Conservation (phyloP, 2,113 vertebrate species). For the Anoura caudifer region DNA sequence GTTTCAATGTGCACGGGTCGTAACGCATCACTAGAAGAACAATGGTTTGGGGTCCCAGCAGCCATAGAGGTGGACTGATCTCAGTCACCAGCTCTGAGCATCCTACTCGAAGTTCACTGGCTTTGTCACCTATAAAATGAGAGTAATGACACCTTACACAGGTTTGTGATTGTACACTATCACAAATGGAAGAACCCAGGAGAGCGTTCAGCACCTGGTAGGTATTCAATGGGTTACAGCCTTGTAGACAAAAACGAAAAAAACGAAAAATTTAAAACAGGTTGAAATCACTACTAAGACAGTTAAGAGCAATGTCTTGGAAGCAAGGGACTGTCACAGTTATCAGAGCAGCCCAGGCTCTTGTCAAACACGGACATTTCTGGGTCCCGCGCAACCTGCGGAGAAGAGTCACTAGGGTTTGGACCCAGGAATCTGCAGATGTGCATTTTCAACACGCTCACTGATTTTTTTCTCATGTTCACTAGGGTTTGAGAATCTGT, state of each 20-base stretch:
- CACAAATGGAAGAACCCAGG: neutral
- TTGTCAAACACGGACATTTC: neutral
- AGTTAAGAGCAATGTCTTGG: neutral
- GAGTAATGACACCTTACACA: neutral
- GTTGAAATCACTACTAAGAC: neutral
- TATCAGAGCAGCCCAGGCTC: no score
- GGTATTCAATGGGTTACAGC: constrained; percentile 56
- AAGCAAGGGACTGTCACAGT: neutral
- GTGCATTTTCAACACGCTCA: neutral
- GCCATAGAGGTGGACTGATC: no score
- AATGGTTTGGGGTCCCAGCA: neutral
- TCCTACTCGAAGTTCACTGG: neutral
- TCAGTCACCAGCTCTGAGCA: neutral
- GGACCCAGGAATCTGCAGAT: neutral
- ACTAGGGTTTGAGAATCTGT: neutral
- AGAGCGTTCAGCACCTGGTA: constrained; percentile 21
- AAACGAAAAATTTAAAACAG: neutral
- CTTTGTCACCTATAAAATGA: neutral
- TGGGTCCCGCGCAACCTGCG: neutral
- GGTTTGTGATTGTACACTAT: no score
- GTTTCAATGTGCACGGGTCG: neutral
- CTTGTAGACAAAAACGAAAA: neutral
- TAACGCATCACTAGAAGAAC: neutral
- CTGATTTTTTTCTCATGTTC: neutral
- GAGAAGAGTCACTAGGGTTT: neutral